A percentile compares a stretch with the other conserved stretches of the same genome.
Evolutionary conservation across 2,797 vertebrate species (phyloP).

Genomic region (Caiman crocodilus): DNA sequence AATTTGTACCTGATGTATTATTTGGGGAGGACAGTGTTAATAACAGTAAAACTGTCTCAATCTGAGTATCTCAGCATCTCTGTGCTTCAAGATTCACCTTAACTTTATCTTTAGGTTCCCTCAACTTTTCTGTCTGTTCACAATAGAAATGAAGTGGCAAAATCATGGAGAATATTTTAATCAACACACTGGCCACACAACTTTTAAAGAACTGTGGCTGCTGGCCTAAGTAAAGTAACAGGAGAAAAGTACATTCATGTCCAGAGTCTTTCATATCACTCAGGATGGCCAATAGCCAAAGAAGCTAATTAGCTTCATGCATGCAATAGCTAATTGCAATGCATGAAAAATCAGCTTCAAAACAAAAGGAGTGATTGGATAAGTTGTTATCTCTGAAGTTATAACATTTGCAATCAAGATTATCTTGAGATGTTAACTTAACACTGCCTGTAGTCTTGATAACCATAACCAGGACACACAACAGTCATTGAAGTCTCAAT

Average conservation of each 20-base stretch:
- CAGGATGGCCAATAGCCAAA: background rate
- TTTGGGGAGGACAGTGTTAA: too few species aligned
- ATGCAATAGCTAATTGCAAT: too few species aligned
- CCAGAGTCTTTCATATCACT: background rate
- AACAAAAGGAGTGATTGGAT: background rate
- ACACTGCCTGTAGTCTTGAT: rapidly evolving
- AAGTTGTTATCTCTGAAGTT: background rate
- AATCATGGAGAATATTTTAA: background rate
- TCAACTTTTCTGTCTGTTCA: background rate
- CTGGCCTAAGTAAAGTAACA: background rate
- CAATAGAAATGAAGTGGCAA: background rate
- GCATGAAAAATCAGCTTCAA: too few species aligned
- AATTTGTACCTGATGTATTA: background rate
- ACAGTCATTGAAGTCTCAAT: rapidly evolving
- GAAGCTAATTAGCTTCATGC: background rate
- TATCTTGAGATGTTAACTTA: rapidly evolving
- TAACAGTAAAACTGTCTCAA: too few species aligned
- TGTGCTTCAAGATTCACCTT: background rate
- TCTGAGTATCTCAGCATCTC: background rate
- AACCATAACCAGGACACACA: background rate
- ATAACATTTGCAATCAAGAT: rapidly evolving
- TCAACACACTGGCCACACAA: background rate
- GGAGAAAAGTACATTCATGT: background rate
- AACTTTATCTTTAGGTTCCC: background rate
- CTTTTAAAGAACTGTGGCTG: background rate